Percentiles rank a stretch among this genome's conserved stretches.
Evolutionary conservation across 2,888 invertebrate species (phyloP).

Genomic region (Philonicus albiceps): DNA sequence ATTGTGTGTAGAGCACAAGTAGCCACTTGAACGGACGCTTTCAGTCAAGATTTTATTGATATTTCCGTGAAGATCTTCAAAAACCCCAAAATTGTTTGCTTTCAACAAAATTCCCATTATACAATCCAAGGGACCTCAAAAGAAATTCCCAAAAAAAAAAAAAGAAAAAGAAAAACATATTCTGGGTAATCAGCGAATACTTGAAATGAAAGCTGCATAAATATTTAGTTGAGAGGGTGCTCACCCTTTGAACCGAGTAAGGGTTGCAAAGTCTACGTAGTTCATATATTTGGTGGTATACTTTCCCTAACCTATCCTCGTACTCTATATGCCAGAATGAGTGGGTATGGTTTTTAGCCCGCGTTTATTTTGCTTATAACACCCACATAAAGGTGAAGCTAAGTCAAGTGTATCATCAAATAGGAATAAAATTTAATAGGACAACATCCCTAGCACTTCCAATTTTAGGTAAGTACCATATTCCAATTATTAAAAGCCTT

Average conservation of each 20-base stretch:
- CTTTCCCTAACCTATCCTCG: neutral
- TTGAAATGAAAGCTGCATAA: neutral
- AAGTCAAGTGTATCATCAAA: neutral
- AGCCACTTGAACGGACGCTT: neutral
- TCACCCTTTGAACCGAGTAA: neutral
- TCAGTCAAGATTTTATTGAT: neutral
- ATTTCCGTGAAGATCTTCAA: neutral
- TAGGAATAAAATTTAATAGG: neutral
- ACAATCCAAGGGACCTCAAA: neutral
- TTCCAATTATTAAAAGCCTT: neutral
- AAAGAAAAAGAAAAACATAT: no score
- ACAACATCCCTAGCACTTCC: neutral
- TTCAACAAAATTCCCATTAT: neutral
- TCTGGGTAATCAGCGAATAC: neutral
- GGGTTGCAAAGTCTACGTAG: neutral
- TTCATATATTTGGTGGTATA: neutral
- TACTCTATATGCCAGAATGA: neutral
- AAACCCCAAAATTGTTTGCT: neutral
- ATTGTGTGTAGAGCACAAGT: neutral
- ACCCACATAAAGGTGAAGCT: neutral
- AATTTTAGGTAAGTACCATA: neutral
- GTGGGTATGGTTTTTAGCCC: neutral
- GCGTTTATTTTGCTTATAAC: neutral
- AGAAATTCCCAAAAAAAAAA: neutral
- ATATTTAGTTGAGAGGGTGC: neutral